Base-by-base conservation (phyloP, 2,113 vertebrate genomes). In the Aphyosemion australe region DNA sequence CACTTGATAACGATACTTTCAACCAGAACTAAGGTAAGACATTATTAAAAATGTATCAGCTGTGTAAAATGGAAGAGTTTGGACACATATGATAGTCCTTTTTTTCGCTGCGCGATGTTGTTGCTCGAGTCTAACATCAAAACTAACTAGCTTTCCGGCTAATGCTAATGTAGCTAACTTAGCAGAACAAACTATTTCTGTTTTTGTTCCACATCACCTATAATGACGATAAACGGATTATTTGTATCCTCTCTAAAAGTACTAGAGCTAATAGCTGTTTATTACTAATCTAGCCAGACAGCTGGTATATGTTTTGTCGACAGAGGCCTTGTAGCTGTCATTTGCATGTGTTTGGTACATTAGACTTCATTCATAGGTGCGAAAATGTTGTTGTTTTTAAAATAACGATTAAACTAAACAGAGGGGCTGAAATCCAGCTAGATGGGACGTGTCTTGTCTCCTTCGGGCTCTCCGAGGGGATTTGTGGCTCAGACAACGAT, bases 111-210 rank as follows among this genome's bases (percentile, higher is more conserved):
- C 11, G 9, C 12, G 12, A 10, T 9, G 26, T 12, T 41, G n/a
- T 13, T n/a, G 3, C 18, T 56, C 18, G n/a, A 72, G 65, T 50
- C 48, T 21, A 11, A 1, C 1, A 12, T 49, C 20, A 34, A 11
- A 37, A 41, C 34, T 65, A 69, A 47, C 32, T 74, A 78, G 47
- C 52, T 63, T 11, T 11, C 2, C n/a, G 16, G 71, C 65, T 84
- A 65, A 66, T 0, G 76, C 71, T 78, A 73, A 54, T 5, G 14
- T 47, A 19, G 37, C 61, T 51, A 57, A 21, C 26, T 26, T 26
- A 26, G 26, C 12, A 5, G 31, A 26, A 8, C 13, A 31, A 8
- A 13, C 26, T 31, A 15, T 31, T 48, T 54, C 12, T 4, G 13
- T 21, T 31, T 0, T 0, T 19, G 47, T 14, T 37, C 50, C 65